Conservation (phyloP, 2,113 vertebrate species). For the Lanius collurio region DNA sequence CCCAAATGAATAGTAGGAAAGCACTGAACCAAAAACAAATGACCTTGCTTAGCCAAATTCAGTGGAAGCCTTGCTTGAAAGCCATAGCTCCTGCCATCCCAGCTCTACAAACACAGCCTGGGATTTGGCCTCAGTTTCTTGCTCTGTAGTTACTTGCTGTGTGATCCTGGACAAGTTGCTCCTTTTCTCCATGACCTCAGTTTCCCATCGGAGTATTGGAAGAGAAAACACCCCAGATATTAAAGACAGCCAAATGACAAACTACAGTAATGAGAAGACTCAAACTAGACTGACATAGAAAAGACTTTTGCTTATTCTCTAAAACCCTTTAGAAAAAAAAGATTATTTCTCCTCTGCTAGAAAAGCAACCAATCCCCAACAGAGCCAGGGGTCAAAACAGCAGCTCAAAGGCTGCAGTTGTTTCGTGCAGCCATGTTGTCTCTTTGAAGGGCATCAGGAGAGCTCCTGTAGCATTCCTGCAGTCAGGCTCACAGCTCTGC, state of each 20-base stretch:
- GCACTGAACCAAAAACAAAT: not conserved
- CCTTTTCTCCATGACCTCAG: conserved; percentile 20
- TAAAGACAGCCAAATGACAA: not conserved
- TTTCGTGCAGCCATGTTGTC: not conserved
- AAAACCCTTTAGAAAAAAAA: not conserved
- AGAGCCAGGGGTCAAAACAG: not conserved
- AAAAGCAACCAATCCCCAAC: not conserved
- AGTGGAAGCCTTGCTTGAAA: not conserved
- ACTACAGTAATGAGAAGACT: not conserved
- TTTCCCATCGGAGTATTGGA: not conserved
- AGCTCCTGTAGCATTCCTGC: not conserved
- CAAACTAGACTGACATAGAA: not conserved
- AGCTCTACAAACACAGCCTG: not conserved
- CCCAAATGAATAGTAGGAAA: conserved; percentile 15
- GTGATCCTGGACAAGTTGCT: not conserved
- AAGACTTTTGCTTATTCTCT: not conserved
- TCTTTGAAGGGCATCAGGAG: not conserved
- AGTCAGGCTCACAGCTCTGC: not conserved
- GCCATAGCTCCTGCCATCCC: not conserved
- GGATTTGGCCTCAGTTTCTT: not conserved
- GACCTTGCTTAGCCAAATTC: conserved; percentile 5
- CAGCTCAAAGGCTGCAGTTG: not conserved
- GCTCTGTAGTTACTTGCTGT: conserved; percentile 41
- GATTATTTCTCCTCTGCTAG: not conserved
- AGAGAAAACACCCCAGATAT: not conserved